phyloP scores from a whole-genome alignment of 2,797 vertebrate species.

The Rhynchonycteris naso region DNA sequence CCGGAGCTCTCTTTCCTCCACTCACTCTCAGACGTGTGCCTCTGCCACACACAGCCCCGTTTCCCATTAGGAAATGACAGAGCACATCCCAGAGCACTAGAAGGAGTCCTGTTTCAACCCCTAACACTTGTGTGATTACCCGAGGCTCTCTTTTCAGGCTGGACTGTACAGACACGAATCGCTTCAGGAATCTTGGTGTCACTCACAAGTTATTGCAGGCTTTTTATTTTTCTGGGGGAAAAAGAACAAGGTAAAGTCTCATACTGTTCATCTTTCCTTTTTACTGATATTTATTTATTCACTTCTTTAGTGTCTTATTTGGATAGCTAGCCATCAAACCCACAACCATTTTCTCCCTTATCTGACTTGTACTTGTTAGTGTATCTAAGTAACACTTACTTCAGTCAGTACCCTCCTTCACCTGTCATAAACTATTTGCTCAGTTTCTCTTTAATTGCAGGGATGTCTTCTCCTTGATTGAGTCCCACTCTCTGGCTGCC shows the following conservation, averaged over 20 bases:
- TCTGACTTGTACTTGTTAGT: neutral
- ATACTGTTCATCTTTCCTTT: neutral
- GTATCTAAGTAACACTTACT: neutral
- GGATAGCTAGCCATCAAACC: neutral
- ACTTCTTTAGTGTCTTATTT: neutral
- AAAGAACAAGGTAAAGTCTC: neutral
- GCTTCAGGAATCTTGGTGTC: neutral
- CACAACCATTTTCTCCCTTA: neutral
- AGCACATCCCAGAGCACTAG: neutral
- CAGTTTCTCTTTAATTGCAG: conserved; percentile 21
- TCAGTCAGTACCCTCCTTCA: neutral
- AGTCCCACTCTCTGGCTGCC: neutral
- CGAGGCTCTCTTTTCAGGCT: neutral
- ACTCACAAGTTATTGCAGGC: neutral
- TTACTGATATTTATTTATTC: neutral
- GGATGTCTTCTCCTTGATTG: neutral
- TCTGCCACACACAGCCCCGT: conserved; percentile 49
- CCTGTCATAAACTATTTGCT: neutral
- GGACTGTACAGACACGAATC: neutral
- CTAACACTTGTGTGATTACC: conserved; percentile 1
- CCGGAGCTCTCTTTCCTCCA: conserved; percentile 54
- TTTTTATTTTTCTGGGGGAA: neutral
- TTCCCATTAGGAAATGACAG: conserved; percentile 61
- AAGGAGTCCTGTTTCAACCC: neutral
- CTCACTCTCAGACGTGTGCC: conserved; percentile 53